Evolutionary conservation across 2,797 vertebrate species (phyloP), one percentile per base, ranked within the genome.

Genomic region (Mycteria americana): DNA sequence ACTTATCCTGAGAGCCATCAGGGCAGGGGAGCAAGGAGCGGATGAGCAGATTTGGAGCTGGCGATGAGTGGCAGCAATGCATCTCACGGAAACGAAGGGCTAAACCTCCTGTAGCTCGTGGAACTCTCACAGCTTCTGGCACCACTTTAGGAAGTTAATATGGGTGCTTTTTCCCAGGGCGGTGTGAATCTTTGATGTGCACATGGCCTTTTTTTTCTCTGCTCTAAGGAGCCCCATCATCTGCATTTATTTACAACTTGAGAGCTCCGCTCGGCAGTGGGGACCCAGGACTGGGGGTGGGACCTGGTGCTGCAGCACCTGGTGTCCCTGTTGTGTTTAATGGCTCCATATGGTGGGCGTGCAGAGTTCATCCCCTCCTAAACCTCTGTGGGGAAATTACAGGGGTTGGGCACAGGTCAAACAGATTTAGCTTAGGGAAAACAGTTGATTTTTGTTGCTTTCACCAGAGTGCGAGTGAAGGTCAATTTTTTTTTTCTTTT

Each of bases 11-110:
- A 35, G 59, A 60, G 59, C 59, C 59, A 37, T 60, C 35, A 18
- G 16, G 35, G 35, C 33, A 23, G 37, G 54, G 54, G 5, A 25
- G 45, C 21, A 13, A 43, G 18, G 54, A 50, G 62, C 18, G 13
- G 28, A 22, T 6, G 50, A 10, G 21, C 18, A 7, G 15, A 19
- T 54, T 14, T 24, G 48, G 30, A 39, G 24, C 41, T 56, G 65
- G 56, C 1, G 1, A 16, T n/a, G 53, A 14, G 23, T 3, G 3
- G 31, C 21, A 25, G 12, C 41, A 25, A 9, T 3, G 10, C 27
- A 14, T 18, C 63, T 31, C 35, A 10, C 41, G 75, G 57, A 35
- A n/a, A 39, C 11, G 18, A 54, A 63, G 19, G 57, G 30, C 39
- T 19, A n/a, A 43, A 63, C 33, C 73, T 43, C 43, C 48, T 35